Evolutionary conservation across 2,888 invertebrate species (phyloP).

Genomic region (Ophraella communa): DNA sequence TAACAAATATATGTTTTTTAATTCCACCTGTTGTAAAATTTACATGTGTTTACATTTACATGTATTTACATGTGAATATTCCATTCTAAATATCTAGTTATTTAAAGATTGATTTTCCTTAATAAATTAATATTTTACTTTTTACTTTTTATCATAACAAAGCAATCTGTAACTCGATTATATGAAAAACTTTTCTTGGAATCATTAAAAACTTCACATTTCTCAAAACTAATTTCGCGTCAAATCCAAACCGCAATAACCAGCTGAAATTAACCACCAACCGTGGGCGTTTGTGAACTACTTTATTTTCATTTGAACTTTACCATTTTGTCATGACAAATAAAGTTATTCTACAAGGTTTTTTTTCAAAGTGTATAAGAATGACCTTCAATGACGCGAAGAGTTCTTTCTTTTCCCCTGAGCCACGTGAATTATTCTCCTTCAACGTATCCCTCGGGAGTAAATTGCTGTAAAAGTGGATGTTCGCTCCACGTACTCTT

Average conservation of each 20-base stretch:
- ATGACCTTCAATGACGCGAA: constrained; percentile 20
- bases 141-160: no score
- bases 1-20: no score
- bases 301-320: neutral
- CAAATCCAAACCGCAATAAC: neutral
- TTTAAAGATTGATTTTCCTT: no score
- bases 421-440: constrained; percentile 24
- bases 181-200: no score
- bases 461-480: constrained; percentile 31
- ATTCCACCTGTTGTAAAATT: no score
- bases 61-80: no score
- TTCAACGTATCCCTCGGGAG: constrained; percentile 25
- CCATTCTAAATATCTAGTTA: no score
- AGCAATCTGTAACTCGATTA: no score
- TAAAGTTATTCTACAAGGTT: constrained; percentile 7
- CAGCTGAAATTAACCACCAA: constrained; percentile 7
- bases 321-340: constrained; percentile 5
- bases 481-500: constrained; percentile 22
- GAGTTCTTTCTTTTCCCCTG: constrained; percentile 17
- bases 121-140: no score
- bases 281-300: neutral
- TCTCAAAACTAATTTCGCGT: neutral
- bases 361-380: constrained; percentile 18
- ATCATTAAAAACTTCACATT: neutral
- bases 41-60: no score